Base-by-base conservation (phyloP, 1,140 invertebrate species). In the Trichonephila clavata region DNA sequence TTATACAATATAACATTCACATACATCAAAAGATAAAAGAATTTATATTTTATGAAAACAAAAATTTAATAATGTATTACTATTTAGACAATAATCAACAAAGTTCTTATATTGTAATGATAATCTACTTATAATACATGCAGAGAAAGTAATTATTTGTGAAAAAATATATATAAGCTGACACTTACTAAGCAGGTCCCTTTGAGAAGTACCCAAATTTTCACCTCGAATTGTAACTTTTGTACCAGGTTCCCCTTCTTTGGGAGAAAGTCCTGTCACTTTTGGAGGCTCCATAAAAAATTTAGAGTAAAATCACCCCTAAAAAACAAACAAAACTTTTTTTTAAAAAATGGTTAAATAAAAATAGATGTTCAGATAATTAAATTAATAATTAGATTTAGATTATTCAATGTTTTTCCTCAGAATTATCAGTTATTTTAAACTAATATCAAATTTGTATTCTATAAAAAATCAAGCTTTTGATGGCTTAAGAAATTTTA, bases 261-360 rank as follows among this genome's bases (percentile, higher is more conserved):
- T 99, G 0, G 99, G 99, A 2, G 99, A 99, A 91, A 99, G 97
- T 16, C 99, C 99, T 43, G 99, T 99, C 8, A 99, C 99, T 71
- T 96, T 95, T 7, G 96, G 96, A 61, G 94, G 94, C 43, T 94
- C 94, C 92, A 93, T 93, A 8, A 10, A 13, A 21, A 83, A 50
- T 20, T 50, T 43, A 6, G 16, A 63, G 61, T 20, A 63, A 18
- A 77, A 77, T 27, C 32, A 27, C 27, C 16, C 21, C 61, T 63
- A 6, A 21, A 63, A 63, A 63, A 39, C 32, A 39, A 63, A 18
- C 18, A 63, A 63, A 63, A 2, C 0, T 14, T 21, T 63, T 63
- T 63, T 63, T 20, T 1, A 61, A 61, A 6, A 16, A 61, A 20
- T 61, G 20, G 14, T 16, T 14, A 14, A 18, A 61, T 61, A 60